Base-by-base conservation (phyloP, 53 echinoderm and acorn worm genomes). In the Echinometra lucunter region DNA sequence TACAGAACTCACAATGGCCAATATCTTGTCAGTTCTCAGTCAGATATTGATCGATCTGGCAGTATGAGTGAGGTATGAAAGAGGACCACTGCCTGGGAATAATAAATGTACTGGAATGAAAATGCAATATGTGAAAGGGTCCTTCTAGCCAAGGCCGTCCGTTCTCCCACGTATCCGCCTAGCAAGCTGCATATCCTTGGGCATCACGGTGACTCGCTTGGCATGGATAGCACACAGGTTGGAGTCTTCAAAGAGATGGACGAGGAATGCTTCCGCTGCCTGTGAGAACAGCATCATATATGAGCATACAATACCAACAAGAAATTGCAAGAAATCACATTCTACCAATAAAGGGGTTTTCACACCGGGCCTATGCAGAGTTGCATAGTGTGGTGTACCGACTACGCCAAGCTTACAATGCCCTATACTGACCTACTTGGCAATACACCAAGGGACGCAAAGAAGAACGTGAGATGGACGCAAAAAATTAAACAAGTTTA, bases 181-280 rank as follows among this genome's bases (percentile, higher is more conserved):
- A 10, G 97, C 97, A 21, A 98, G 96, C 95, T 98, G 98, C 92
- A 98, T 98, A 66, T 98, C 98, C 56, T 95, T 98, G 5, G 97
- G 97, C 97, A 97, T 98, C 57, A 98, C 88, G 23, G 98, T 98
- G 16, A 98, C 98, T n/a, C 98, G 95, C 94, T 98, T 98, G 87
- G 97, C 97, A 72, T 98, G 98, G 82, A 98, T 95, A 70, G 98
- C 98, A 72, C 97, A 97, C 66, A 98, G 93, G 93, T 98, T 98
- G 75, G 98, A 96, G 49, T 98, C 97, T 89, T 98, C 97, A 82
- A 98, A 96, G 23, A 99, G 95, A 66, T 98, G 97, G 13, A 98
- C 96, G 10, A 99, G 57, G 92, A 96, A 98, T 4, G 99, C 98
- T 91, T 99, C 99, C 0, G 99, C 95, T 13, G 99, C 99, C 99